Base-by-base conservation (phyloP, 1,140 invertebrate genomes). In the Drosophila pallidifrons region DNA sequence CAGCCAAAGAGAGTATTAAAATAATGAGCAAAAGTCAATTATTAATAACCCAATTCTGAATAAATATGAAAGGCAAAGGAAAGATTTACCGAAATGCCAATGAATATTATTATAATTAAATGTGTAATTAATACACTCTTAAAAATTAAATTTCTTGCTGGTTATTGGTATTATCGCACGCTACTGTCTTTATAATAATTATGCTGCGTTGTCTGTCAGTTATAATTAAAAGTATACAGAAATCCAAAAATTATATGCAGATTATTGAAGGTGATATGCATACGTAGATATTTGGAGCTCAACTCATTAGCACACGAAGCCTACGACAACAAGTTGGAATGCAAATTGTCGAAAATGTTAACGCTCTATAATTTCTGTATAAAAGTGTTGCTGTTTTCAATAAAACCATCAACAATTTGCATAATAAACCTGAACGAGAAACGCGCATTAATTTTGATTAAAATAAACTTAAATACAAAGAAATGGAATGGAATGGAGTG, bases 391-490 rank as follows among this genome's bases (percentile, higher is more conserved):
- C 47, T 70, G 45, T 58, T 71, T 71, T 64, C 68, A 71, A 65
- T 75, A 72, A 71, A 51, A 32, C 10, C 60, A 63, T 75, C 54
- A 66, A 13, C 30, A 32, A 76, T 76, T 76, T 72, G 69, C 74
- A 76, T 76, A 76, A 76, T 76, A 76, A 72, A 76, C 74, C 61
- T 64, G 68, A 66, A n/a, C 38, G 43, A 64, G 32, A 59, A 72
- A 61, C 38, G 15, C 38, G 68, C 68, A 72, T 76, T 65, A 54
- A 72, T 76, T 66, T 72, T 49, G 60, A 76, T 76, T 76, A 66
- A 65, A 66, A 68, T 38, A 52, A 1, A 25, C 20, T 5, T 43
- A 71, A 59, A 46, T 32, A 59, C 10, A 41, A 30, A 68, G 20
- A 60, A 69, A 51, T 52, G 16, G 13, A 30, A 43, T 30, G 25